These are phyloP conservation scores for Drosophila baimaii DNA, from an alignment of 1,140 invertebrate genomes.

Conservation along the genomic window DNA sequence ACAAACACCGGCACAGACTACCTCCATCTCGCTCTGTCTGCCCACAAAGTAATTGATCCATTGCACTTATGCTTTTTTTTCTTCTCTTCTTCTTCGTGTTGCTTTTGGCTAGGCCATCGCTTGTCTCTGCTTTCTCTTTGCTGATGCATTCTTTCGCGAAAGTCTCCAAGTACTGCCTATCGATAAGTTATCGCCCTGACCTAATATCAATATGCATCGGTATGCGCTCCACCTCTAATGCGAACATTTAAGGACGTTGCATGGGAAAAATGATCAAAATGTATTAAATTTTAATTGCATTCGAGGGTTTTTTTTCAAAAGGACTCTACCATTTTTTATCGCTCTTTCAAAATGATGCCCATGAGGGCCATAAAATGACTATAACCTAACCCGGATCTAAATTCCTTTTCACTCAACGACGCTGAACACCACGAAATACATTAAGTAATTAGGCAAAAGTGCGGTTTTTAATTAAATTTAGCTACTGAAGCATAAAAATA, in stretches of 20 bases:
- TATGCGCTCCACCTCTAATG: neutral
- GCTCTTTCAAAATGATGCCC: neutral
- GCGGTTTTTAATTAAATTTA: slow-evolving; percentile 35
- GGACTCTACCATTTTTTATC: too few relatives aligned
- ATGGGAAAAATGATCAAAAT: neutral
- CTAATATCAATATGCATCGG: slow-evolving; percentile 15
- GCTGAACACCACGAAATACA: slow-evolving; percentile 7
- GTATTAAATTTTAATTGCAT: neutral
- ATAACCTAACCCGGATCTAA: slow-evolving; percentile 4
- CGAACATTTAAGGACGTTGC: neutral
- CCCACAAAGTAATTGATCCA: slow-evolving; percentile 78
- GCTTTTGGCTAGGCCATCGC: slow-evolving; percentile 26
- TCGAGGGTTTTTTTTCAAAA: too few relatives aligned
- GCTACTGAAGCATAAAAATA: slow-evolving; percentile 32
- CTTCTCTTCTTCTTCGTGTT: slow-evolving; percentile 21
- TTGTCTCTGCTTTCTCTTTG: slow-evolving; percentile 67
- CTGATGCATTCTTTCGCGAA: slow-evolving; percentile 36
- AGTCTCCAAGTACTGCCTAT: slow-evolving; percentile 15
- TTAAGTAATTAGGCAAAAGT: slow-evolving; percentile 11
- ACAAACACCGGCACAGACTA: slow-evolving; percentile 41
- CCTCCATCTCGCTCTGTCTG: slow-evolving; percentile 40
- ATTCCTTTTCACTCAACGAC: slow-evolving; percentile 1
- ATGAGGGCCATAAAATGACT: neutral
- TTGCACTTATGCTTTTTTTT: slow-evolving; percentile 68
- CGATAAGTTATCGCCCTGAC: slow-evolving; percentile 22